These are phyloP conservation scores for Platygyra sinensis DNA, from an alignment of 64 coral and sea anemone species.

Conservation along the genomic window DNA sequence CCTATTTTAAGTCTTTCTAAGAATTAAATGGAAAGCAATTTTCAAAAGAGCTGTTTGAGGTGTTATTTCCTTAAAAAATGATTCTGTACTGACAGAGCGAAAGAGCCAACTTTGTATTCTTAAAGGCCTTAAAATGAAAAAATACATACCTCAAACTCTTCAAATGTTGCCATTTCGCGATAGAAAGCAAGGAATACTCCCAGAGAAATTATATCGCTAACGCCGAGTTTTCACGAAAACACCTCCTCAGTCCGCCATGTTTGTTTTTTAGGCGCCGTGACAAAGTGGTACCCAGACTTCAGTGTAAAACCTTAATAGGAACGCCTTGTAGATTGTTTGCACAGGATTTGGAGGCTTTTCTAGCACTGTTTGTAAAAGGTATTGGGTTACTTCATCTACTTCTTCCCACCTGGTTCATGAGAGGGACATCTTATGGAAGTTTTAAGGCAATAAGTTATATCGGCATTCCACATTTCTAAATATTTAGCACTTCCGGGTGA, in stretches of 20 bases:
- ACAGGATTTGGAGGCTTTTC: neutral
- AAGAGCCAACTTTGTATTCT: neutral
- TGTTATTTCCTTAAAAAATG: neutral
- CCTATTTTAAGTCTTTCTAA: too few relatives aligned
- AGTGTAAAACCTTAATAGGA: neutral
- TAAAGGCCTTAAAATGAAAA: neutral
- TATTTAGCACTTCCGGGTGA: neutral
- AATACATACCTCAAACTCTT: constrained; percentile 82
- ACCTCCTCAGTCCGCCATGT: constrained; percentile 45
- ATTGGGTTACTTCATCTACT: neutral
- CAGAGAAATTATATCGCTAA: neutral
- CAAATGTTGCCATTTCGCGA: constrained; percentile 59
- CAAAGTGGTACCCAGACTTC: constrained; percentile 3
- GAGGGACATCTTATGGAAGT: too few relatives aligned
- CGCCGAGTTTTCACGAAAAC: neutral
- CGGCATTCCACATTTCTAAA: neutral
- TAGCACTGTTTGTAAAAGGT: neutral
- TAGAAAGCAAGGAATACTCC: neutral
- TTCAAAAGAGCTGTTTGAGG: neutral
- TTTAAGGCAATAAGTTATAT: neutral
- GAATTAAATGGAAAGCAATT: too few relatives aligned
- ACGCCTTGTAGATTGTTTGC: constrained; percentile 24
- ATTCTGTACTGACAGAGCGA: neutral
- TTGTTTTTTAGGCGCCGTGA: constrained; percentile 27
- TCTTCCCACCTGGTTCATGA: neutral